Conservation (phyloP, 1,140 invertebrate genomes). For the Drosophila watanabei region DNA sequence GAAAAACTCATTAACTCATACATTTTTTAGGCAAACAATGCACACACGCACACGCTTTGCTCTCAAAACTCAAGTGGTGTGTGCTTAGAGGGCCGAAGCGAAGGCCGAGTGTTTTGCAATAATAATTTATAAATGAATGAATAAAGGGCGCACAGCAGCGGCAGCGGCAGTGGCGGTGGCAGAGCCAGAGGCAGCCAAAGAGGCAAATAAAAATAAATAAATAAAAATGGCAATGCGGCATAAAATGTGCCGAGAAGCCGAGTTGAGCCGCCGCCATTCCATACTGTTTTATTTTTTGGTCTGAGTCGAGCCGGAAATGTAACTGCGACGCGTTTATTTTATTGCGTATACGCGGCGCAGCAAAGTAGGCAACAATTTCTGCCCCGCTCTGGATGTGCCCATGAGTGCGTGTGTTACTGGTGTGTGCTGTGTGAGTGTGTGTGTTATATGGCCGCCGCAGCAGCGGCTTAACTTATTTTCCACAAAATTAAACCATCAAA, state of each 20-base stretch:
- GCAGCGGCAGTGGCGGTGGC: too few relatives aligned
- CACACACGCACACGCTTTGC: slow-evolving; percentile 24
- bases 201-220: slow-evolving; percentile 72
- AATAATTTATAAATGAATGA: slow-evolving; percentile 84
- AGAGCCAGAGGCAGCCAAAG: slow-evolving; percentile 40
- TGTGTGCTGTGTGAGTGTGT: slow-evolving; percentile 36
- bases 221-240: slow-evolving; percentile 80
- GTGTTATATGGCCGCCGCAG: slow-evolving; percentile 72
- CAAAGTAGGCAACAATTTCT: slow-evolving; percentile 72
- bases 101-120: slow-evolving; percentile 63
- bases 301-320: slow-evolving; percentile 59
- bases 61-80: slow-evolving; percentile 38
- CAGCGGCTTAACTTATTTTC: slow-evolving; percentile 83
- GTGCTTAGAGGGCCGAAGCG: slow-evolving; percentile 37
- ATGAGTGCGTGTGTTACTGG: slow-evolving; percentile 50
- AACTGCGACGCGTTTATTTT: slow-evolving; percentile 81
- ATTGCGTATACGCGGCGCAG: slow-evolving; percentile 76
- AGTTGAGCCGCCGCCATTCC: slow-evolving; percentile 31
- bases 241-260: slow-evolving; percentile 71
- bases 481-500: slow-evolving; percentile 84
- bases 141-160: slow-evolving; percentile 68
- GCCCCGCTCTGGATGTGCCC: slow-evolving; percentile 38
- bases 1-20: slow-evolving; percentile 63
- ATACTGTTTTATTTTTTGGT: slow-evolving; percentile 12
- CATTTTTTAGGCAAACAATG: slow-evolving; percentile 70